phyloP scores from a whole-genome alignment of 2,113 vertebrate species.

The Laticauda laticaudata region DNA sequence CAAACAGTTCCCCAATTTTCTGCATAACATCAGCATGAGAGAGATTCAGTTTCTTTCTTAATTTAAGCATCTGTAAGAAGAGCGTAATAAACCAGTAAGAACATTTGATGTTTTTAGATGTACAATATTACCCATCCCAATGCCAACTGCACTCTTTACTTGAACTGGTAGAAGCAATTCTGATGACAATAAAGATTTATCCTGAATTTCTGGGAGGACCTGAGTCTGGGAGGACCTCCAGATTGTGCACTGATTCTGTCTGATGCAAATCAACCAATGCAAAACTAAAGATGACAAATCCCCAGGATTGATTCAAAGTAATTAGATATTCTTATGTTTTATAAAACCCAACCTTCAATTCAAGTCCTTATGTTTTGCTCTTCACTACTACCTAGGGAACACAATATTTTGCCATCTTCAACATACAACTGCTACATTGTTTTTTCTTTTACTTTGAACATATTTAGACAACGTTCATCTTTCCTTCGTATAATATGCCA shows the following conservation, averaged over 20 bases:
- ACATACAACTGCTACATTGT: neutral
- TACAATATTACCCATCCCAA: neutral
- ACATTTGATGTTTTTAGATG: neutral
- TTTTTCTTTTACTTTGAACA: neutral
- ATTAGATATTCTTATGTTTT: neutral
- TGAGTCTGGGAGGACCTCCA: neutral
- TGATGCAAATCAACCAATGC: neutral
- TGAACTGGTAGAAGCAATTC: neutral
- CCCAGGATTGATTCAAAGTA: neutral
- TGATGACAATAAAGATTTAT: neutral
- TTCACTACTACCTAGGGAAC: neutral
- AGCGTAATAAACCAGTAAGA: neutral
- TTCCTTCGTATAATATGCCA: neutral
- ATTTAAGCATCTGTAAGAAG: slow-evolving; percentile 82
- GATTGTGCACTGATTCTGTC: neutral
- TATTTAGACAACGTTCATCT: neutral
- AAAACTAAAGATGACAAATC: neutral
- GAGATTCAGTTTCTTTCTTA: slow-evolving; percentile 87
- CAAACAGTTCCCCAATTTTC: slow-evolving; percentile 96
- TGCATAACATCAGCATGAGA: slow-evolving; percentile 95
- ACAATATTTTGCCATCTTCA: neutral
- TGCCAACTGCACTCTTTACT: neutral
- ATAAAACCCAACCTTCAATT: neutral
- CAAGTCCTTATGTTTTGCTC: neutral
- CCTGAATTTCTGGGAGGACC: neutral